A percentile compares a stretch with the other conserved stretches of the same genome.
Conservation (phyloP, 2,888 invertebrate genomes). For the Cosmorhoe ocellata region DNA sequence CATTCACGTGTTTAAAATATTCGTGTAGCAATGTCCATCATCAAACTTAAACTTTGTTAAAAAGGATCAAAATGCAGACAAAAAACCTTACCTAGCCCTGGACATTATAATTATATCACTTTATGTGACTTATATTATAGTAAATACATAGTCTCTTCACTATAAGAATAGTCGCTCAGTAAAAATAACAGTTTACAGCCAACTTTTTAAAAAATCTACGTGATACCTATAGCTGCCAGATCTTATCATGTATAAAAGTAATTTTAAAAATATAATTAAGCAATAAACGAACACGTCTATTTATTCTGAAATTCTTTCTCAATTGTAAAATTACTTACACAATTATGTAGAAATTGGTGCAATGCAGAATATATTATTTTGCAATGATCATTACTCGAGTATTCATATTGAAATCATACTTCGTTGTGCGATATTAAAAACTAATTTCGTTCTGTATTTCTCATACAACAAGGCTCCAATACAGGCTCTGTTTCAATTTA, state of each 20-base stretch:
- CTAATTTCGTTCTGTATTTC: constrained; percentile 15
- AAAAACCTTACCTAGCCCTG: no score
- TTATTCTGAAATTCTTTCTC: constrained; percentile 3
- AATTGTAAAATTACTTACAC: constrained; percentile 13
- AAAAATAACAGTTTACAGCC: no score
- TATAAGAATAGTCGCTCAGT: no score
- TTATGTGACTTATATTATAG: no score
- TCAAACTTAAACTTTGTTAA: constrained; percentile 1
- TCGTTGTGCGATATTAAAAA: constrained; percentile 10
- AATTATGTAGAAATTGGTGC: constrained; percentile 6
- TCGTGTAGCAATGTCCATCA: not conserved
- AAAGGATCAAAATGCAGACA: no score
- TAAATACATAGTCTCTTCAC: no score
- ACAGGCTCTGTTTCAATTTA: constrained; percentile 2
- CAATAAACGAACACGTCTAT: not conserved
- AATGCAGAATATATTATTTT: constrained; percentile 15
- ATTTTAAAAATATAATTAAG: not conserved
- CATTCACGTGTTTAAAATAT: constrained; percentile 40
- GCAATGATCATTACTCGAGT: constrained; percentile 13
- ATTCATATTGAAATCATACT: constrained; percentile 1
- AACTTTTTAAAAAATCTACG: no score
- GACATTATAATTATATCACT: no score
- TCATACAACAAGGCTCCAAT: constrained; percentile 4
- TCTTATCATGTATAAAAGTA: no score
- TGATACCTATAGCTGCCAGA: no score